Conservation (phyloP, 2,113 vertebrate species). For the Sturnus vulgaris region DNA sequence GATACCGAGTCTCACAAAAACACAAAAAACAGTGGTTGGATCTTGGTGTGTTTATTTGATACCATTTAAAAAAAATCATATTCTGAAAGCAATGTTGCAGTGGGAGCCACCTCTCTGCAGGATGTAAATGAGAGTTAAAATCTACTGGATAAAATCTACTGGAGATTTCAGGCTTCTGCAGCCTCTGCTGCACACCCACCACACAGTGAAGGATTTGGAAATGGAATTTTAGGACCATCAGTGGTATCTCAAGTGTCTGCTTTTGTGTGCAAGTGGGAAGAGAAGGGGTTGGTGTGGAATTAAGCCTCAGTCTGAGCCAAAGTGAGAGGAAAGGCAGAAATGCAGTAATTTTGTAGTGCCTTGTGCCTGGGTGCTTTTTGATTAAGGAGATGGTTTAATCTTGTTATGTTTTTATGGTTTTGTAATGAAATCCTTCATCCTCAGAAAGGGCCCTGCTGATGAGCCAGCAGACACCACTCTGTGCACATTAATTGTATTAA, state of each 20-base stretch:
- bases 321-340: neutral
- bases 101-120: neutral
- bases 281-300: neutral
- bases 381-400: neutral
- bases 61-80: fast-evolving
- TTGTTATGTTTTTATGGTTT: neutral
- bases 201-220: neutral
- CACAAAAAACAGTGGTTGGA: neutral
- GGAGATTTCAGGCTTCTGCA: neutral
- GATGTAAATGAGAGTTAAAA: neutral
- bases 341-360: neutral
- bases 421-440: neutral
- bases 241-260: neutral
- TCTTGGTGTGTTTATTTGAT: neutral
- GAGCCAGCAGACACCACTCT: neutral
- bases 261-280: neutral
- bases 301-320: neutral
- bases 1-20: neutral
- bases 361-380: neutral
- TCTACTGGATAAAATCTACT: neutral
- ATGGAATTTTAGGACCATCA: neutral
- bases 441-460: neutral
- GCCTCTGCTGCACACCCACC: neutral
- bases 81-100: neutral
- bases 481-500: neutral